These are phyloP conservation scores for Pseudorectes ferrugineus DNA, from an alignment of 2,113 vertebrate species.

Conservation along the genomic window DNA sequence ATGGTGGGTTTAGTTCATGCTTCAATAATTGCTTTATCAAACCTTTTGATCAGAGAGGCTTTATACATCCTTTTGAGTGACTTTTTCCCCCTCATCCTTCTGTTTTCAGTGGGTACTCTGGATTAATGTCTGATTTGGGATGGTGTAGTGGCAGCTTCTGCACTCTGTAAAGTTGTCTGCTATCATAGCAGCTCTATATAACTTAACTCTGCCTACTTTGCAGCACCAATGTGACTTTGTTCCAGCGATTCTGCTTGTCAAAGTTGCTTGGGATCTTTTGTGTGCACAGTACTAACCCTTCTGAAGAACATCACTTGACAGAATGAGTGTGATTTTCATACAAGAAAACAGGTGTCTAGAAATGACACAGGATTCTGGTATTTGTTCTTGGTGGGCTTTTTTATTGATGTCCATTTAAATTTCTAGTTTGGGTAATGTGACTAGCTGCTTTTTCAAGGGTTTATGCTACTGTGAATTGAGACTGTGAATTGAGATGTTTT, in stretches of 20 bases:
- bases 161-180: neutral
- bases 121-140: neutral
- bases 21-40: neutral
- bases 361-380: neutral
- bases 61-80: neutral
- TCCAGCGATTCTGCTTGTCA: neutral
- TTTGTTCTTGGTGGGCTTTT: neutral
- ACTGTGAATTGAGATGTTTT: neutral
- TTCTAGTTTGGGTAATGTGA: neutral
- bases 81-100: fast-evolving
- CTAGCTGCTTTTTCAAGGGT: neutral
- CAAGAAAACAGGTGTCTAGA: neutral
- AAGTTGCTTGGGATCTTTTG: neutral
- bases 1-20: neutral
- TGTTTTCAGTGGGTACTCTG: neutral
- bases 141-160: neutral
- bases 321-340: neutral
- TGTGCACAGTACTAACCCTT: neutral
- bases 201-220: neutral
- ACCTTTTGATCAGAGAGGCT: neutral
- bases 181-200: neutral
- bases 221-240: neutral
- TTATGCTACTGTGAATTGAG: neutral
- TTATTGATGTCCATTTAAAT: neutral
- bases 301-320: neutral